These are phyloP conservation scores for Hydrolagus affinis DNA, from an alignment of 2,113 vertebrate species.

Conservation along the genomic window DNA sequence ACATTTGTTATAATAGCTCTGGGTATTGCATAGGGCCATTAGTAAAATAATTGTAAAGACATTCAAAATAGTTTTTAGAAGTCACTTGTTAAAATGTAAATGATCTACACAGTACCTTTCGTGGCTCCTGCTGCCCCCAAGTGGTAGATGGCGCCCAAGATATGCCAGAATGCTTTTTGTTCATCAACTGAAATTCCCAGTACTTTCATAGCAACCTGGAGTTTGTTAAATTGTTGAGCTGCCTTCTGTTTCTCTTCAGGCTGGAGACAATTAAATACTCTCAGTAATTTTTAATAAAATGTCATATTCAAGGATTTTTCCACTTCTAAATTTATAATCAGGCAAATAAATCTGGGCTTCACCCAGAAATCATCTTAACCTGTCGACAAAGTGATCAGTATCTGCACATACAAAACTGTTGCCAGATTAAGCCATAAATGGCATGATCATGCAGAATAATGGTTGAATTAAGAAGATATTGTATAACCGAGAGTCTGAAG, in stretches of 20 bases:
- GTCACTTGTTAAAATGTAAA: not conserved
- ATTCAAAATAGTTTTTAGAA: not conserved
- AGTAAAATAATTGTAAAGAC: not conserved
- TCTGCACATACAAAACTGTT: not conserved
- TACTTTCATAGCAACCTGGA: constrained; percentile 92
- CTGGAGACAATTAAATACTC: constrained; percentile 43
- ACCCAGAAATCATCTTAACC: not conserved
- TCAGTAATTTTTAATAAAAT: not conserved
- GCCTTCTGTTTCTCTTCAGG: constrained; percentile 90
- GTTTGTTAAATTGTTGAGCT: constrained; percentile 81
- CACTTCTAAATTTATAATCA: not conserved
- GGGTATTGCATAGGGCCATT: not conserved
- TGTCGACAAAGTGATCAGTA: not conserved
- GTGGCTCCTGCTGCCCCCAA: constrained; percentile 87
- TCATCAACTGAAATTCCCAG: constrained; percentile 80
- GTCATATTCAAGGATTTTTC: not conserved
- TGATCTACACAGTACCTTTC: constrained; percentile 66
- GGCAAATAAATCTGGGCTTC: not conserved
- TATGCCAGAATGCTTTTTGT: constrained; percentile 75
- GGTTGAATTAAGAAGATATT: no score
- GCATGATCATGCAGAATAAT: no score
- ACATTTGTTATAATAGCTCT: not conserved
- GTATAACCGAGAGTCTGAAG: not conserved
- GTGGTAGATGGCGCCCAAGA: constrained; percentile 86
- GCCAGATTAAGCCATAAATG: no score